Percentiles rank a stretch among this genome's conserved stretches.
phyloP scores from a whole-genome alignment of 2,797 vertebrate species.

The Nothura maculosa region DNA sequence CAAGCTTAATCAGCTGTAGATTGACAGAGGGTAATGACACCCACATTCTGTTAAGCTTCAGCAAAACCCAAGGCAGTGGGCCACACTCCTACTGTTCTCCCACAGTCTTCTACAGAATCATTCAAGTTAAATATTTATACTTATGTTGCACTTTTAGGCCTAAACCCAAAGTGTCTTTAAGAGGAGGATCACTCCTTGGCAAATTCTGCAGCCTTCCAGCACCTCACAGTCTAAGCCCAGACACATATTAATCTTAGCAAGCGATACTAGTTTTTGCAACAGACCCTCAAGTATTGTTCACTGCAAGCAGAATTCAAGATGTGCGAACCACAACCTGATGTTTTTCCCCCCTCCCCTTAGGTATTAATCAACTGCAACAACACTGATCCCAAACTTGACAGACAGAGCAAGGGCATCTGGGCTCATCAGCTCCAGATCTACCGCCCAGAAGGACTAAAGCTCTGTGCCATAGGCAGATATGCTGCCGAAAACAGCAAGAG shows the following conservation, averaged over 20 bases:
- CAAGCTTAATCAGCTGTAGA: not conserved
- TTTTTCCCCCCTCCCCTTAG: not conserved
- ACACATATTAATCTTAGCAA: not conserved
- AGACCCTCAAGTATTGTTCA: not conserved
- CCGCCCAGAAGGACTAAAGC: not conserved
- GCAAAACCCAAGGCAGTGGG: not conserved
- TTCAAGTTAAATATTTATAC: not conserved
- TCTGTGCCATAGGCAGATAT: accelerated
- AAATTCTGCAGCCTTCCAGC: not conserved
- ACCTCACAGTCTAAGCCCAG: not conserved
- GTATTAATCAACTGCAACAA: not conserved
- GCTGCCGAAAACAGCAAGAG: not conserved
- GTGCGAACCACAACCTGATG: accelerated
- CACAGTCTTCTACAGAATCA: not conserved
- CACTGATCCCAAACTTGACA: not conserved
- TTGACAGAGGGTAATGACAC: not conserved
- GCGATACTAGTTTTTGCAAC: not conserved
- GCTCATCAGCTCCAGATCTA: not conserved
- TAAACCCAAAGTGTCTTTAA: not conserved
- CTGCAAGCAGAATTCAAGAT: not conserved
- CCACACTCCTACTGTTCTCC: not conserved
- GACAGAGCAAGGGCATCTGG: accelerated
- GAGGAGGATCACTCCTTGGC: not conserved
- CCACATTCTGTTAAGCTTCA: not conserved
- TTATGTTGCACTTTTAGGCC: not conserved